These are phyloP conservation scores for Orius insidiosus DNA, from an alignment of 1,140 invertebrate species.

Conservation along the genomic window DNA sequence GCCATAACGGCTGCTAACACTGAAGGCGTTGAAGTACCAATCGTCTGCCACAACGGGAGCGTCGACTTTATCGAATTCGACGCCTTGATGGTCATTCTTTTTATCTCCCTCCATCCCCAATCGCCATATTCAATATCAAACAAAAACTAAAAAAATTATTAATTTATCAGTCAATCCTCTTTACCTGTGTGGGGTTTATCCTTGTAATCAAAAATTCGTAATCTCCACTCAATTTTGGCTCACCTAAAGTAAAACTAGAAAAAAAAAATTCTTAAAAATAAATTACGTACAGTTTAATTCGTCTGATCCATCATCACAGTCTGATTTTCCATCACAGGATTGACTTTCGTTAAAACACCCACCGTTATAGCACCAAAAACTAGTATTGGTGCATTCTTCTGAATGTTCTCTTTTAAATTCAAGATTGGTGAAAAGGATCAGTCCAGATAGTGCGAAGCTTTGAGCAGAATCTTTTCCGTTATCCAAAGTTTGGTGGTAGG, in stretches of 20 bases:
- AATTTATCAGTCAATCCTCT: too few species aligned
- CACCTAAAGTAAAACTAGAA: constrained; percentile 9
- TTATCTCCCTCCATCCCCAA: constrained; percentile 30
- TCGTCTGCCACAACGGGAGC: constrained; percentile 27
- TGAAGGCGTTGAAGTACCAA: constrained; percentile 31
- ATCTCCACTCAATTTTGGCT: constrained; percentile 19
- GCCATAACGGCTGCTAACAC: constrained; percentile 27
- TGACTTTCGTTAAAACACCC: constrained; percentile 24
- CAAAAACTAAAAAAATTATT: constrained; percentile 23
- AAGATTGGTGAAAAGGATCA: constrained; percentile 27
- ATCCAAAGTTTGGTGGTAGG: constrained; percentile 26
- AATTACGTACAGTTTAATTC: constrained; percentile 28
- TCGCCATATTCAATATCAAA: constrained; percentile 28
- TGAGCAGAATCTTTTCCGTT: constrained; percentile 26
- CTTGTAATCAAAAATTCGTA: constrained; percentile 22
- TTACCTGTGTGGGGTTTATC: constrained; percentile 12
- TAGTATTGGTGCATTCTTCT: not conserved
- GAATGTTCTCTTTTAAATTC: constrained; percentile 1
- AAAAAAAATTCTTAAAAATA: not conserved
- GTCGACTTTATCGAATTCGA: constrained; percentile 25
- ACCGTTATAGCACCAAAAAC: constrained; percentile 21
- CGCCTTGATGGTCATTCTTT: constrained; percentile 28
- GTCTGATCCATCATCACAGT: constrained; percentile 28
- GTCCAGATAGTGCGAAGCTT: constrained; percentile 26
- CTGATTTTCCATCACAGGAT: constrained; percentile 26